Evolutionary conservation across 2,888 invertebrate species (phyloP), one percentile per base, ranked within the genome.

Genomic region (Meliscaeva auricollis): DNA sequence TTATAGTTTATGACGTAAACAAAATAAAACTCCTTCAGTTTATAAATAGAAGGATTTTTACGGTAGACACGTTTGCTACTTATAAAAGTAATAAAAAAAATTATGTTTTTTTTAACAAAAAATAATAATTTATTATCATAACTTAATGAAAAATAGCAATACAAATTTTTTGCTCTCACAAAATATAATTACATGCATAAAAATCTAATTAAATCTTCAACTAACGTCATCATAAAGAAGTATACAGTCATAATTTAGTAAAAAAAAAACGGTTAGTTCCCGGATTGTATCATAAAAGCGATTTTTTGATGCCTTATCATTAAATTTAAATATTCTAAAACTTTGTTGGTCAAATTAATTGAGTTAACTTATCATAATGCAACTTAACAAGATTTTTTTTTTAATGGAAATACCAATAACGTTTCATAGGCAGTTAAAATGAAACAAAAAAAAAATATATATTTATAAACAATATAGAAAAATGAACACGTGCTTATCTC

Each of bases 401-500:
- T 9, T 13, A 13, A 38, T 38, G 13, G 13, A 38, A 38, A 9
- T 35, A 11, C 38, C 9, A 38, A 11, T 38, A 11, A 9, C 11
- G 11, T n/a, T n/a, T n/a, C 9, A 11, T 38, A 11, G 5, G 11
- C 38, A 38, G n/a, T n/a, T n/a, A n/a, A n/a, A n/a, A n/a, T 2
- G n/a, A n/a, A 44, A 8, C 44, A n/a, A 44, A 44, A 44, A n/a
- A 41, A 41, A 5, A 5, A 41, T 1, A 20, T 17, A 3, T 13
- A 38, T 13, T 17, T 38, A 41, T 17, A 62, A 22, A 46, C 1
- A 46, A 17, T 62, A 26, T 46, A 26, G 7, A 62, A 35, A n/a
- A 26, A 41, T 62, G 62, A 62, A 46, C 62, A 62, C 62, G 62
- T 62, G 62, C 46, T 62, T 62, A 62, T 62, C 62, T 62, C 30